Base-by-base conservation (phyloP, 2,888 invertebrate species). In the Embidobia sp. region DNA sequence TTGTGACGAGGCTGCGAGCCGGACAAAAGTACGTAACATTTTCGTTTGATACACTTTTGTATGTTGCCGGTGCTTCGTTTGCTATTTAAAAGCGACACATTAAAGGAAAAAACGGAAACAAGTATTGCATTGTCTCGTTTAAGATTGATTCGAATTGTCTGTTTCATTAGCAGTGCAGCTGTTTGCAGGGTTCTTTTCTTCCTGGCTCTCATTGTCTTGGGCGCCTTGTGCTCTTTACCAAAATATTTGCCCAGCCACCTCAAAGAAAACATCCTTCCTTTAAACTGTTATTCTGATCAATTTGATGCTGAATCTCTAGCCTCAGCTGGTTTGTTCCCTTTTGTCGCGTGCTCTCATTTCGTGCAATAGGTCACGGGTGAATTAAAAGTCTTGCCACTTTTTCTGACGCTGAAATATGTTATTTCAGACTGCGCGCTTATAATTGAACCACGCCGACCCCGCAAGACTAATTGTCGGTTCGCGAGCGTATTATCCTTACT, bases 381-480 rank as follows among this genome's bases (percentile, higher is more conserved):
- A 55, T 55, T 26, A 29, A 67, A 67, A 55, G 33, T 33, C 44
- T 67, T 55, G 66, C 46, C 66, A 53, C 42, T 46, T 46, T 53
- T 53, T 44, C 31, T 42, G 66, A 27, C 35, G 49, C 35, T 8
- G 42, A 15, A 44, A 46, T 55, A 51, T 51, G 51, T 64, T 64
- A 51, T 40, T 55, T 55, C 22, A 11, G 11, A 33, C 51, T 31
- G 15, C 15, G n/a, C 15, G n/a, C 27, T 10, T 35, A 29, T 10
- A 42, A 64, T 44, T 26, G 33, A n/a, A 42, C 35, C 26, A 7
- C 27, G 6, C 37, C 8, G 33, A 18, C n/a, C 15, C 13, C 16
- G 15, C 42, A 53, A 66, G 53, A 66, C 44, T 66, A 66, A 66
- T 66, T 46, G 66, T 27, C 18, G 46, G 27, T 35, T 66, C 46